These are phyloP conservation scores for Cyprinodon tularosa DNA, from an alignment of 2,113 vertebrate species.

Conservation along the genomic window DNA sequence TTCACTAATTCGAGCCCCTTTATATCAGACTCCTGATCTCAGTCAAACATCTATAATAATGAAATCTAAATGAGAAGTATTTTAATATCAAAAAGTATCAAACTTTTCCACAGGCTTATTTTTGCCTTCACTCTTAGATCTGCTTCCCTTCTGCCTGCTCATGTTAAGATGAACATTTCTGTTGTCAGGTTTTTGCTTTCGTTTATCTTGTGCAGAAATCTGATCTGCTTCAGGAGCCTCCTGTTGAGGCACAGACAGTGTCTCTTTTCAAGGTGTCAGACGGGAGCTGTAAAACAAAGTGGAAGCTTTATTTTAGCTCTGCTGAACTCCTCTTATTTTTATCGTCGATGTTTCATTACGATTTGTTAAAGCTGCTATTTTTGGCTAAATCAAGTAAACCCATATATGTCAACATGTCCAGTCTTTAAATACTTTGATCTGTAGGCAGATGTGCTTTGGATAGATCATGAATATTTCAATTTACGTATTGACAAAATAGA, in stretches of 20 bases:
- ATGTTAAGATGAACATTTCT: neutral
- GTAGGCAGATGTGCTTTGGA: too few relatives aligned
- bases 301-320: constrained; percentile 3
- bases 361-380: neutral
- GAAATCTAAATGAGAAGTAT: too few relatives aligned
- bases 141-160: neutral
- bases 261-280: neutral
- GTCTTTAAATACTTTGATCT: neutral
- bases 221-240: neutral
- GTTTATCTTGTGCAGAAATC: neutral
- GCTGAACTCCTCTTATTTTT: neutral
- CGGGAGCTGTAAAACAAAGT: constrained; percentile 10
- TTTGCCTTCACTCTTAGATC: neutral
- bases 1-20: too few relatives aligned
- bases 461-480: too few relatives aligned
- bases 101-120: neutral
- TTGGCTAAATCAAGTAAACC: neutral
- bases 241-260: neutral
- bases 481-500: neutral
- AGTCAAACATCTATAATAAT: neutral
- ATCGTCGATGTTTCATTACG: neutral
- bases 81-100: neutral
- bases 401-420: neutral
- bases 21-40: neutral
- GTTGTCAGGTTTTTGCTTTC: neutral